phyloP scores from a whole-genome alignment of 1,140 invertebrate genomes.

The Eurosta solidaginis region DNA sequence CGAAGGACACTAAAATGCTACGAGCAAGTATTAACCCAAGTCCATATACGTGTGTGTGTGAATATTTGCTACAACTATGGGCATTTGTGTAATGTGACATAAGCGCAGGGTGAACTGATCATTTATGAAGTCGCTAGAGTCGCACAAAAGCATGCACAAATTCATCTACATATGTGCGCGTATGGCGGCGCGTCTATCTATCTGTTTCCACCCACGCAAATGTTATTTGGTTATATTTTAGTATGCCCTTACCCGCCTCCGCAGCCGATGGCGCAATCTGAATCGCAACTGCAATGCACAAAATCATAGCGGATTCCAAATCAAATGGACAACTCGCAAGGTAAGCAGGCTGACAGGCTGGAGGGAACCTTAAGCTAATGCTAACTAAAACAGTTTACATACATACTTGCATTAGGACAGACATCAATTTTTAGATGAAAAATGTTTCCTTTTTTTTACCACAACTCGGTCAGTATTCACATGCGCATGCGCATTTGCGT shows the following conservation, averaged over 20 bases:
- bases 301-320: not conserved
- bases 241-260: constrained; percentile 7
- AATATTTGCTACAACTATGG: not conserved
- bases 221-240: not conserved
- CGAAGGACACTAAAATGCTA: not conserved
- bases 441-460: too few relatives aligned
- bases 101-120: constrained; percentile 1
- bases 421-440: not conserved
- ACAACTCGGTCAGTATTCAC: constrained; percentile 15
- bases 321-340: not conserved
- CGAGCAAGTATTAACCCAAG: not conserved
- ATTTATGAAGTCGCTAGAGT: not conserved
- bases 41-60: not conserved
- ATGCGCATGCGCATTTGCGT: not conserved
- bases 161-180: constrained; percentile 11
- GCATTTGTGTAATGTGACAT: constrained; percentile 16
- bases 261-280: not conserved
- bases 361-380: not conserved
- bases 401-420: not conserved
- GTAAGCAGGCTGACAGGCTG: constrained; percentile 30
- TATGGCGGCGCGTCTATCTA: constrained; percentile 15
- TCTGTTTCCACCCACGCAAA: constrained; percentile 23
- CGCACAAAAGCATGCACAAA: not conserved
- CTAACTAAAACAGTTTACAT: not conserved
- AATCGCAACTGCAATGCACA: not conserved